Percentiles rank a stretch among this genome's conserved stretches.
These are phyloP conservation scores for Propithecus deckenii DNA, from an alignment of 2,797 vertebrate genomes.

Conservation along the genomic window DNA sequence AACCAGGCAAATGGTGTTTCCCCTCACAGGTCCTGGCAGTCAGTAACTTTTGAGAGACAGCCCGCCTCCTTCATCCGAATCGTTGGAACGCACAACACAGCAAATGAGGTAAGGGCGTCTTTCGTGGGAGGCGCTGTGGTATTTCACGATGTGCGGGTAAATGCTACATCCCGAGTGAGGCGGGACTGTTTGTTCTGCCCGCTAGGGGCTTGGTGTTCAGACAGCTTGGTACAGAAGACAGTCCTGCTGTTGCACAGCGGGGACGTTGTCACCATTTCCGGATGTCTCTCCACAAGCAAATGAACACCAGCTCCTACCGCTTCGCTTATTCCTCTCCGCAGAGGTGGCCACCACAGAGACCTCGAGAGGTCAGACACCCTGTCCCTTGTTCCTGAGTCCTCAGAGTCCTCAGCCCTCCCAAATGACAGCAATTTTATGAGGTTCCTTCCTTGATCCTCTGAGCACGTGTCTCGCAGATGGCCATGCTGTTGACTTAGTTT, in stretches of 20 bases:
- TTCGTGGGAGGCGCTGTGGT: neutral
- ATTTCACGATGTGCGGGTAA: neutral
- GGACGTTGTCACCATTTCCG: neutral
- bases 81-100: constrained; percentile 98
- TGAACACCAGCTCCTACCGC: neutral
- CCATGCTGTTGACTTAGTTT: accelerated
- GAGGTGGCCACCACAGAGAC: neutral
- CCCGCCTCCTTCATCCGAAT: constrained; percentile 97
- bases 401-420: neutral
- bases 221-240: constrained; percentile 11
- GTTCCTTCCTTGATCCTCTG: neutral
- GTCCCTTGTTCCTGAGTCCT: neutral
- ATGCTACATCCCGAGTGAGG: neutral
- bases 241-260: neutral
- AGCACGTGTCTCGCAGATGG: neutral
- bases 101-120: constrained; percentile 92
- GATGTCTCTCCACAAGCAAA: neutral
- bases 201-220: neutral
- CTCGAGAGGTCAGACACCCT: neutral
- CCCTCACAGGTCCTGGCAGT: constrained; percentile 94
- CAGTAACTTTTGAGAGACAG: constrained; percentile 93
- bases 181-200: neutral
- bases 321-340: neutral
- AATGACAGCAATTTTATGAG: neutral
- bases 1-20: constrained; percentile 58